Evolutionary conservation across 2,888 invertebrate genomes (phyloP).

Genomic region (Syrphus vitripennis): DNA sequence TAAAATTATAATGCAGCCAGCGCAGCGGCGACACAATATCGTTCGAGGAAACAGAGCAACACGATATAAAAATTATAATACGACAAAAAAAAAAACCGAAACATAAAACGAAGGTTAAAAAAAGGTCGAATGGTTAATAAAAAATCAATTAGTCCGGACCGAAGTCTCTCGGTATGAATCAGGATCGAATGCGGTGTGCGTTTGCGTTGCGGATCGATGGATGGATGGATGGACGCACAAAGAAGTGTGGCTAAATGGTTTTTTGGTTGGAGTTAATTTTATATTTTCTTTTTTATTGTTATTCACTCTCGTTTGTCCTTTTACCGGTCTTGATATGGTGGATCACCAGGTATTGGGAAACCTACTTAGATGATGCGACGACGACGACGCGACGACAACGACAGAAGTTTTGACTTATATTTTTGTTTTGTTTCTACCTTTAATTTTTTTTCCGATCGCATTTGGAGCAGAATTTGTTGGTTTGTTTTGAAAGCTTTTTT

Average conservation of each 20-base stretch:
- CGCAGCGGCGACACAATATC: neutral
- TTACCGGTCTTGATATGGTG: neutral
- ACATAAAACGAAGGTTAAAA: constrained; percentile 68
- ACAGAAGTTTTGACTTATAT: constrained; percentile 57
- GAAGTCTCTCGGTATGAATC: constrained; percentile 54
- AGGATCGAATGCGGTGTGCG: constrained; percentile 42
- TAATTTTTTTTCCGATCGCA: constrained; percentile 34
- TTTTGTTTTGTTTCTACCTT: constrained; percentile 8
- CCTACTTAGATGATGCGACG: constrained; percentile 36
- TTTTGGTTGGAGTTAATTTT: constrained; percentile 33
- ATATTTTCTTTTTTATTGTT: constrained; percentile 18
- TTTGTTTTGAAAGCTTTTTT: constrained; percentile 60
- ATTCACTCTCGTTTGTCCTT: constrained; percentile 33
- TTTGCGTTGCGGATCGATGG: neutral
- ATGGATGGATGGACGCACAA: constrained; percentile 49
- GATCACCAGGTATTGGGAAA: neutral
- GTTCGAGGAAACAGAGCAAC: constrained; percentile 28
- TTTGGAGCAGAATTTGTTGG: constrained; percentile 54
- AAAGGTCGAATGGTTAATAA: constrained; percentile 71
- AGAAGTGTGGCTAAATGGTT: constrained; percentile 70
- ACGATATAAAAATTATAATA: constrained; percentile 28
- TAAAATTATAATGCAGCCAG: constrained; percentile 31
- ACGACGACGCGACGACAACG: constrained; percentile 34
- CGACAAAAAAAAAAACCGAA: neutral
- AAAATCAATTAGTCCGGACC: constrained; percentile 67